Evolutionary conservation across 2,888 invertebrate species (phyloP).

Genomic region (Noctua pronuba): DNA sequence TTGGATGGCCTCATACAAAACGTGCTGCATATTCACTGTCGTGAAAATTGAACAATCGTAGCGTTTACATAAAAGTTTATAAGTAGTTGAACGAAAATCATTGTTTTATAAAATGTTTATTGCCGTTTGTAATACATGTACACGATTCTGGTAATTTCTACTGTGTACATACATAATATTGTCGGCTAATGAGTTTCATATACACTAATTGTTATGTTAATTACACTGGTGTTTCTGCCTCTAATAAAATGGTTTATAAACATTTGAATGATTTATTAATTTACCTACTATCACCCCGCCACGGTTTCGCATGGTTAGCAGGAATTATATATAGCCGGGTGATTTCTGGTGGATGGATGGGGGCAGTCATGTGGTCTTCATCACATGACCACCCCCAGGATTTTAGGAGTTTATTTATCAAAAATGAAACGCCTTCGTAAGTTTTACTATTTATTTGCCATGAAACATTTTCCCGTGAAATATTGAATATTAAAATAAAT

Average conservation of each 20-base stretch:
- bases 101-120: conserved; percentile 74
- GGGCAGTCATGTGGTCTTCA: neutral
- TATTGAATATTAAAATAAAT: neutral
- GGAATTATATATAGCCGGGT: neutral
- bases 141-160: conserved; percentile 62
- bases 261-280: conserved; percentile 33
- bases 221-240: conserved; percentile 83
- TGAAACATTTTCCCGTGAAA: conserved; percentile 15
- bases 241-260: conserved; percentile 85
- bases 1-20: conserved; percentile 46
- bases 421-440: neutral
- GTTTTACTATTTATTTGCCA: conserved; percentile 43
- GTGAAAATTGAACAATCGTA: conserved; percentile 39
- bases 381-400: no score
- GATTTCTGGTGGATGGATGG: neutral
- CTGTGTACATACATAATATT: conserved; percentile 70
- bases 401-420: neutral
- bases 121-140: conserved; percentile 64
- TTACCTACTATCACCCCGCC: neutral
- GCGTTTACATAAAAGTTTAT: conserved; percentile 61
- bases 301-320: neutral
- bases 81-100: conserved; percentile 65
- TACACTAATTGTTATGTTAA: conserved; percentile 79
- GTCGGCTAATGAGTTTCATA: conserved; percentile 70
- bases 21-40: conserved; percentile 40